These are phyloP conservation scores for Columbina picui DNA, from an alignment of 2,113 vertebrate genomes.

Conservation along the genomic window DNA sequence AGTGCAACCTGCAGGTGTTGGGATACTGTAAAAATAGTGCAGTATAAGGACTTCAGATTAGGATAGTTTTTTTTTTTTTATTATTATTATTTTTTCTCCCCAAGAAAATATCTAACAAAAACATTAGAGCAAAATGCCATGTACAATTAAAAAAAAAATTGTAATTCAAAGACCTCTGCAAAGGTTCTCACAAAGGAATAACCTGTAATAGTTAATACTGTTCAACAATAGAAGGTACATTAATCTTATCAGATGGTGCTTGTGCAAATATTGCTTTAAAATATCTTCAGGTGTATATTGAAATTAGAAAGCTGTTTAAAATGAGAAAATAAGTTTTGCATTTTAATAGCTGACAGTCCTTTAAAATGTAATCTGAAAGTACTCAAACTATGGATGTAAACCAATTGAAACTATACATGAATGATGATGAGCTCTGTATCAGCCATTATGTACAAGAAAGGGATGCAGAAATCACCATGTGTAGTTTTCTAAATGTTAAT, in stretches of 20 bases:
- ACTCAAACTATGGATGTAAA: not conserved
- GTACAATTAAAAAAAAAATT: not conserved
- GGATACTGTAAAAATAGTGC: not conserved
- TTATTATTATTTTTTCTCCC: not conserved
- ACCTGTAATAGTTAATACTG: not conserved
- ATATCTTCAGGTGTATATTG: not conserved
- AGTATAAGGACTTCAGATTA: not conserved
- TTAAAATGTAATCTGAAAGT: not conserved
- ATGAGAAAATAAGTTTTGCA: not conserved
- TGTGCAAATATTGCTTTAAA: not conserved
- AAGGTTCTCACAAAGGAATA: no score
- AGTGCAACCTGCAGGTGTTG: not conserved
- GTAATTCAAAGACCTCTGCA: not conserved
- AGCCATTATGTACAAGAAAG: not conserved
- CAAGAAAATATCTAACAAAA: not conserved
- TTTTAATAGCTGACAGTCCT: not conserved
- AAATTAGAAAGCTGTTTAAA: not conserved
- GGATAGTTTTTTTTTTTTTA: no score
- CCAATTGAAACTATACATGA: not conserved
- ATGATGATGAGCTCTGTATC: not conserved
- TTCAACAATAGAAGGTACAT: not conserved
- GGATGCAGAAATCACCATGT: accelerated
- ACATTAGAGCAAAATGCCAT: not conserved
- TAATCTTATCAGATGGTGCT: not conserved
- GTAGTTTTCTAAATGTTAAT: not conserved